Evolutionary conservation across 2,113 vertebrate species (phyloP), one percentile per base, ranked within the genome.

Genomic region (Bos javanicus): DNA sequence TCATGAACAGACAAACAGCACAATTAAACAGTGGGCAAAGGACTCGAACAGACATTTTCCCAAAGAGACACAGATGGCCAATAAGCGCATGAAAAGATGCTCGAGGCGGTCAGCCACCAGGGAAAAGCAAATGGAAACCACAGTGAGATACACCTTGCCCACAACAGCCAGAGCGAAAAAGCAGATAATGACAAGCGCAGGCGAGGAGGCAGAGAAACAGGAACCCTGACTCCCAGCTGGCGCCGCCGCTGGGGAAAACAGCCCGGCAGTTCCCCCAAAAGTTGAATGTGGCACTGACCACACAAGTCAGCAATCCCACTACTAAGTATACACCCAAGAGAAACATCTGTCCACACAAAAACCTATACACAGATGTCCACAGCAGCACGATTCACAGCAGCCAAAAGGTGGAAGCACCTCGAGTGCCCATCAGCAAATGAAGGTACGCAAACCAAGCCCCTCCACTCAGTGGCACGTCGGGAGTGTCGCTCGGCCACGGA

Each of bases 401-500:
- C 39, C 39, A 10, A 48, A 67, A 14, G 30, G 36, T 4, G 19
- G 15, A 48, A 46, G 28, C 39, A 13, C 54, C 36, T 12, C 23
- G 0, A 28, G 33, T 8, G 33, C 25, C 82, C 67, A 7, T 11
- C 8, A 2, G 6, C 0, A 9, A 11, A 46, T 1, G 11, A 48
- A 1, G 2, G 36, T 2, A 13, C 26, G 28, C 86, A 39, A 14
- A 13, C 12, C 25, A 15, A 11, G 60, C 12, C 30, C 48, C 16
- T 26, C 50, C 84, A 26, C 2, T 13, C 30, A 1, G 64, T 9
- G 5, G 67, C 67, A 39, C 5, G 2, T 74, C 2, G 2, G 19
- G 30, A 36, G 5, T 1, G 5, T 1, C 11, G 2, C 46, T 4
- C 57, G 2, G 84, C n/a, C 26, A 0, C 0, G 0, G 52, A 13